Percentiles rank a stretch among this genome's conserved stretches.
Conservation (phyloP, 2,888 invertebrate genomes). For the Thera obeliscata region DNA sequence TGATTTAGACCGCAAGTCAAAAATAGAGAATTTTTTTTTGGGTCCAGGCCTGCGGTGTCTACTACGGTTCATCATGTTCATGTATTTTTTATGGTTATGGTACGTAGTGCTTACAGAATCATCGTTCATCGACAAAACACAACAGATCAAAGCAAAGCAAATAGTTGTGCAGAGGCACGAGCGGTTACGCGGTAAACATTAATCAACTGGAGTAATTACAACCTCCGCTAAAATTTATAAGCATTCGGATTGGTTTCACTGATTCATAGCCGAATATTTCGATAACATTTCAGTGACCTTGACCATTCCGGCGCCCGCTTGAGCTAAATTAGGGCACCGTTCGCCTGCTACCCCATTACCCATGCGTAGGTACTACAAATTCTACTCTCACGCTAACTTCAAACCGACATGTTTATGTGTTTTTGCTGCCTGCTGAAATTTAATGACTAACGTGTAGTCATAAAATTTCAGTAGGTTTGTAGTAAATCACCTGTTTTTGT, state of each 20-base stretch:
- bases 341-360: constrained; percentile 29
- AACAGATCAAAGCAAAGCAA: constrained; percentile 8
- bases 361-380: constrained; percentile 26
- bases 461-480: constrained; percentile 31
- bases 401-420: constrained; percentile 26
- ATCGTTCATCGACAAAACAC: constrained; percentile 7
- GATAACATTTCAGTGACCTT: constrained; percentile 31
- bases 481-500: constrained; percentile 17
- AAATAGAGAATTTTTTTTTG: no score
- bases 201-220: constrained; percentile 25
- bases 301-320: constrained; percentile 25
- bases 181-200: constrained; percentile 13
- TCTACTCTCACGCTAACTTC: constrained; percentile 38
- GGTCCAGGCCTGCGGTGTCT: no score
- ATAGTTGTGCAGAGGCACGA: neutral
- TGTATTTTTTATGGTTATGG: no score
- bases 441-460: constrained; percentile 10
- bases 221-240: constrained; percentile 9
- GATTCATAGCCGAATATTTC: constrained; percentile 26
- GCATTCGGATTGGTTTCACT: constrained; percentile 22
- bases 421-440: constrained; percentile 15
- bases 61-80: no score
- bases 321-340: constrained; percentile 26
- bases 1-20: no score
- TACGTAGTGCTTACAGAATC: neutral